Evolutionary conservation across 2,797 vertebrate genomes (phyloP), one percentile per base, ranked within the genome.

Genomic region (Holocentrus rufus): DNA sequence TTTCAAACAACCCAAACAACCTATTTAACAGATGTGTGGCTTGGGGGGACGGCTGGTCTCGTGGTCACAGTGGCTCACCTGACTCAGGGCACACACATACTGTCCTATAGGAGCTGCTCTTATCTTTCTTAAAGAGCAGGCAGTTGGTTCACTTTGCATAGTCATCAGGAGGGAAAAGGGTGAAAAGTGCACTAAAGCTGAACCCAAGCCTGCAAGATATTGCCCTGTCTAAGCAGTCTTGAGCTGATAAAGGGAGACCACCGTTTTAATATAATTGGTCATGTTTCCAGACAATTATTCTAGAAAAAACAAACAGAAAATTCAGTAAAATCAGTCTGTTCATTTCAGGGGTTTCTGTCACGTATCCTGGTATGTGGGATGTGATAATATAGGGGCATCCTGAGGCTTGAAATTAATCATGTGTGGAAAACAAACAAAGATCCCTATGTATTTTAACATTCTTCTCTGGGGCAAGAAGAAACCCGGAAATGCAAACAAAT

Each of bases 321-420:
- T 69, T 63, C 15, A 61, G 42, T 74, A 10, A 54, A 69, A 57
- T 64, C 64, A 22, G 69, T 14, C 9, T 17, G 46, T 68, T 80
- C 79, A 23, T 72, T 81, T 57, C 30, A 44, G 1, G 14, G 42
- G 3, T 44, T 15, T 44, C 4, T 44, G 8, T 50, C 47, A 50
- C 23, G 47, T 50, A n/a, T 50, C 47, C n/a, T 22, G 18, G 9
- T 18, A 7, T 20, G n/a, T 4, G 13, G 30, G 69, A 59, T 62
- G 59, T 22, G 61, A 54, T 23, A 27, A 71, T 57, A 22, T 60
- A 0, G 14, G 78, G 74, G 74, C 17, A 4, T 34, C 31, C 58
- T 2, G 69, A 68, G 23, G 60, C 71, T 76, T 34, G 56, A 69
- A 54, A 81, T 73, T n/a, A 60, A 85, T 80, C 79, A 79, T 78